A percentile compares a stretch with the other conserved stretches of the same genome.
Conservation (phyloP, 1,140 invertebrate species). For the Teleogryllus occipitalis region DNA sequence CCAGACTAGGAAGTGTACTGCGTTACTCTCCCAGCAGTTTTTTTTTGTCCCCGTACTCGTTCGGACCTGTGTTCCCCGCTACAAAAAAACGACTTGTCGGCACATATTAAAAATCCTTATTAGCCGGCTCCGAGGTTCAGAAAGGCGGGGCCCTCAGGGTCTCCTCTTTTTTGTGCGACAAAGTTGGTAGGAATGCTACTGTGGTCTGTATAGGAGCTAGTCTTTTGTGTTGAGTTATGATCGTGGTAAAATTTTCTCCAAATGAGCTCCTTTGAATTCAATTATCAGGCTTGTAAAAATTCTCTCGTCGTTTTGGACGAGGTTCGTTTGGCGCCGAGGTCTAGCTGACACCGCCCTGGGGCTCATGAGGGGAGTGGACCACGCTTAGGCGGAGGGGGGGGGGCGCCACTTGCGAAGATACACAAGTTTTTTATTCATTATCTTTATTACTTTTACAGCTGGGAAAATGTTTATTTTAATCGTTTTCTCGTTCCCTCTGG, state of each 20-base stretch:
- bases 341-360: too few relatives aligned
- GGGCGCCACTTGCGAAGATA: neutral
- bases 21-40: neutral
- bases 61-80: neutral
- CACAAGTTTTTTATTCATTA: constrained; percentile 6
- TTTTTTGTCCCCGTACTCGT: neutral
- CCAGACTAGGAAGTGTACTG: neutral
- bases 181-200: too few relatives aligned
- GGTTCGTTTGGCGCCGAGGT: too few relatives aligned
- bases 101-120: neutral
- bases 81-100: neutral
- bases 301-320: neutral
- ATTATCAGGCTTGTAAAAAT: neutral
- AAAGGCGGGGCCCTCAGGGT: too few relatives aligned
- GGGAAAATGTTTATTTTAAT: constrained; percentile 6
- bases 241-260: neutral
- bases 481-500: neutral
- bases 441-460: constrained; percentile 5
- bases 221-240: neutral
- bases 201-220: too few relatives aligned
- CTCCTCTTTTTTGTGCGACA: neutral
- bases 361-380: too few relatives aligned
- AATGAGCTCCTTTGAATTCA: neutral
- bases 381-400: too few relatives aligned
- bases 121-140: neutral